Evolutionary conservation across 1,140 invertebrate genomes (phyloP).

Genomic region (Zeugodacus cucurbitae): DNA sequence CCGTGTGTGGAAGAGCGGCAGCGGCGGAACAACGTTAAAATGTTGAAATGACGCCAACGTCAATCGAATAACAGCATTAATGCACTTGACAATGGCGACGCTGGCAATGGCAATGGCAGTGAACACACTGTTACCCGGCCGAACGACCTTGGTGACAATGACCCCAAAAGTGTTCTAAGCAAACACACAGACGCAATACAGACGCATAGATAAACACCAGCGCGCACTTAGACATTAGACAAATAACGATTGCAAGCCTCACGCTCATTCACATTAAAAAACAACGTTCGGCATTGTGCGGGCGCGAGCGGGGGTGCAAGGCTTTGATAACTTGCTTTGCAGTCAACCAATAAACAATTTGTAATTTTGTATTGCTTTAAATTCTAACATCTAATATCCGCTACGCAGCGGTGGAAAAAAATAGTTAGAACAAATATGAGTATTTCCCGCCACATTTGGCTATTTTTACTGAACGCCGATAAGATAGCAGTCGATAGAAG

Average conservation of each 20-base stretch:
- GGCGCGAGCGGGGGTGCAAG: background rate
- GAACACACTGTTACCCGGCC: background rate
- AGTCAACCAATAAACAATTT: background rate
- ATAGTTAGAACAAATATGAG: background rate
- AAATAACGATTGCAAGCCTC: background rate
- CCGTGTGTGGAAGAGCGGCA: background rate
- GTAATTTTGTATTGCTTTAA: background rate
- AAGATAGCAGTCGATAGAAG: background rate
- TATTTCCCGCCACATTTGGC: background rate
- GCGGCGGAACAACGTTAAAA: background rate
- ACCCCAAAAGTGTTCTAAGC: constrained; percentile 47
- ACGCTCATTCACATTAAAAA: background rate
- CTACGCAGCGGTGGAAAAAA: background rate
- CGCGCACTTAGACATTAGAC: background rate
- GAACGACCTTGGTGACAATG: constrained; percentile 59
- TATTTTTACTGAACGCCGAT: background rate
- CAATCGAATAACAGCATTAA: background rate
- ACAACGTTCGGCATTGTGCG: background rate
- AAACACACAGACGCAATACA: background rate
- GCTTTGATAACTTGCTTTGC: background rate
- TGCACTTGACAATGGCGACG: background rate
- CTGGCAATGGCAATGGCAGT: background rate
- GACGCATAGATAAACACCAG: background rate
- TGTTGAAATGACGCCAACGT: background rate
- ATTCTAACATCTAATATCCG: background rate